Base-by-base conservation (phyloP, 2,113 vertebrate species). In the Atrichornis clamosus region DNA sequence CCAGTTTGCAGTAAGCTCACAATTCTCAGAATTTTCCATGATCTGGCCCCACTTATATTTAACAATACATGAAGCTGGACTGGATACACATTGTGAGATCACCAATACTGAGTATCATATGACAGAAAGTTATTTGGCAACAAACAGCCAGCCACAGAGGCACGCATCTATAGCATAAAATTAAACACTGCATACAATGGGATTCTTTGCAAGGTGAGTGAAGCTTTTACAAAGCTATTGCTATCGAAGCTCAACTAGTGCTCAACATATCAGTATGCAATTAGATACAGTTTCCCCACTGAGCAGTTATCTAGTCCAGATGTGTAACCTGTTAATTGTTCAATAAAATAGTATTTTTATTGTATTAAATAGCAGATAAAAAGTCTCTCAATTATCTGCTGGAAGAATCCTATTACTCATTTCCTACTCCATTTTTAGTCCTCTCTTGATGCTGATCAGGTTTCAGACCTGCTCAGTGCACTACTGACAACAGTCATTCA, bases 391-490 rank as follows among this genome's bases (percentile, higher is more conserved):
- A 30, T 17, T 73, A 72, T 82, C 89, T 91, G 80, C 84, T 76
- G 65, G 70, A 96, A 97, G 93, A 79, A 91, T 81, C 89, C 95
- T 95, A 27, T 59, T 96, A 98, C 97, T 98, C 98, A 98, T 97
- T 98, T 98, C 96, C 96, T 92, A 90, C 76, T 86, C 89, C 24
- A 80, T 92, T 96, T 95, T 97, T 97, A 87, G 94, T 96, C 95
- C 95, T 96, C 82, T 95, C 96, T 97, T 82, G 87, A 64, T 93
- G 95, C 84, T 96, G 94, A 94, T 96, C 87, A 95, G 81, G 77
- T 96, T 96, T 97, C 30, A 1, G 91, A 97, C 97, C 98, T 98
- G 96, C 93, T 97, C 94, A 97, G 96, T 94, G 97, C 83, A 94
- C 96, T 84, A 96, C 93, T 59, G 88, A 97, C 86, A 96, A 97